Percentiles rank a stretch among this genome's conserved stretches.
Evolutionary conservation across 2,113 vertebrate species (phyloP).

Genomic region (Psephotus haematonotus): DNA sequence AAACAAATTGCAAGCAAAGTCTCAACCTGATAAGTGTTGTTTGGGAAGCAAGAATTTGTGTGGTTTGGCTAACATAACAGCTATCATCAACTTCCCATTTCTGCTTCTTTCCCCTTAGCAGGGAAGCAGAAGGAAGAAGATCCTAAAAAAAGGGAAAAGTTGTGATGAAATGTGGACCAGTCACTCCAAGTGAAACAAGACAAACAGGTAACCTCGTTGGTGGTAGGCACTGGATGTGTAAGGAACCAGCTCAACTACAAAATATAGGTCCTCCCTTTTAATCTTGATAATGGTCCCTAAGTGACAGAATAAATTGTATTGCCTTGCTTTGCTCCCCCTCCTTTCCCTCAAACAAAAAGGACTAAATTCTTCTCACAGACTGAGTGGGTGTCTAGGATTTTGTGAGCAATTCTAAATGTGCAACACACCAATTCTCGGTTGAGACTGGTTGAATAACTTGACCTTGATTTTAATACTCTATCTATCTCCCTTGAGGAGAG

Average conservation of each 20-base stretch:
- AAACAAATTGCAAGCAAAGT: neutral
- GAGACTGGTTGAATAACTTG: neutral
- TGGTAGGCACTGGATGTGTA: neutral
- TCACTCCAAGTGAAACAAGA: neutral
- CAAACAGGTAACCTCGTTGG: neutral
- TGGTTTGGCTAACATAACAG: neutral
- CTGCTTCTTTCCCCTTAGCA: neutral
- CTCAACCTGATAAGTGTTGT: neutral
- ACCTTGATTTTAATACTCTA: neutral
- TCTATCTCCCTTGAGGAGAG: neutral
- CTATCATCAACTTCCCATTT: neutral
- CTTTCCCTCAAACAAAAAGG: neutral
- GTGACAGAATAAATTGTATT: neutral
- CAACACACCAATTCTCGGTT: fast-evolving
- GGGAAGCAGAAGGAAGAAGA: neutral
- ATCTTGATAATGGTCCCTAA: slow-evolving; percentile 32
- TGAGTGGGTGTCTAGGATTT: neutral
- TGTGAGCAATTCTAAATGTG: neutral
- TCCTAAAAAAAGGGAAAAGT: neutral
- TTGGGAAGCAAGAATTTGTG: neutral
- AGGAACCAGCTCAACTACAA: neutral
- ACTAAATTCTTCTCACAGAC: neutral
- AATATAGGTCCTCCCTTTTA: slow-evolving; percentile 9
- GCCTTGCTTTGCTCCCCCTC: neutral
- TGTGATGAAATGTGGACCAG: neutral